phyloP scores from a whole-genome alignment of 1,140 invertebrate species.

The Calliopsis andreniformis region DNA sequence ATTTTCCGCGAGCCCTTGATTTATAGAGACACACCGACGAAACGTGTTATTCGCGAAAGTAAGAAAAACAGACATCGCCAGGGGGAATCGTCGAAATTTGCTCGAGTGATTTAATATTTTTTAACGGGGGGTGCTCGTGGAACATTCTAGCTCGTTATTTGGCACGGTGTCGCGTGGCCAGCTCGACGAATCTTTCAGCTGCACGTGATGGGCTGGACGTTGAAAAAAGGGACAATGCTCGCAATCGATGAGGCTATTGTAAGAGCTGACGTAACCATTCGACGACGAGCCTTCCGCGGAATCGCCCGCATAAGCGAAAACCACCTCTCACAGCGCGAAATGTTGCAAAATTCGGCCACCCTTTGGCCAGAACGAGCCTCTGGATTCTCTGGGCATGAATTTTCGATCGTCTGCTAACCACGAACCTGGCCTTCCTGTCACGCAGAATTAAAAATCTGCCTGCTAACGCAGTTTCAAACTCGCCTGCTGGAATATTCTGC shows the following conservation, averaged over 20 bases:
- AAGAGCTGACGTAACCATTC: slow-evolving; percentile 36
- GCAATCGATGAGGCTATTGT: slow-evolving; percentile 39
- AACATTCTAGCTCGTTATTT: not conserved
- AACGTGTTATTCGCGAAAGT: not conserved
- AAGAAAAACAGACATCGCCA: not conserved
- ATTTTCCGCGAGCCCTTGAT: not conserved
- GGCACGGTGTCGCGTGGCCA: not conserved
- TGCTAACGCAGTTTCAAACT: not conserved
- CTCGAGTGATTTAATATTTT: not conserved
- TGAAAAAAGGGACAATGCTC: slow-evolving; percentile 38
- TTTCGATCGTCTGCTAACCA: not conserved
- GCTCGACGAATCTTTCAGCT: slow-evolving; percentile 18
- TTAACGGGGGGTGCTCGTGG: no score
- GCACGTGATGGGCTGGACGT: slow-evolving; percentile 10
- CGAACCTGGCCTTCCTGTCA: not conserved
- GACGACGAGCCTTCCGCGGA: slow-evolving; percentile 18
- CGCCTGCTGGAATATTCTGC: no score
- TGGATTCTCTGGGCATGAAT: not conserved
- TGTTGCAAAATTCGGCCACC: slow-evolving; percentile 38
- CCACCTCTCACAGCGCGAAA: slow-evolving; percentile 22
- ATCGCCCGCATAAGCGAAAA: slow-evolving; percentile 52
- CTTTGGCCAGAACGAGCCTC: not conserved
- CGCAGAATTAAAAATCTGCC: not conserved
- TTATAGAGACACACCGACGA: not conserved
- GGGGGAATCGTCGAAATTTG: not conserved